These are phyloP conservation scores for Clarias batrachus DNA, from an alignment of 2,113 vertebrate species.

Conservation along the genomic window DNA sequence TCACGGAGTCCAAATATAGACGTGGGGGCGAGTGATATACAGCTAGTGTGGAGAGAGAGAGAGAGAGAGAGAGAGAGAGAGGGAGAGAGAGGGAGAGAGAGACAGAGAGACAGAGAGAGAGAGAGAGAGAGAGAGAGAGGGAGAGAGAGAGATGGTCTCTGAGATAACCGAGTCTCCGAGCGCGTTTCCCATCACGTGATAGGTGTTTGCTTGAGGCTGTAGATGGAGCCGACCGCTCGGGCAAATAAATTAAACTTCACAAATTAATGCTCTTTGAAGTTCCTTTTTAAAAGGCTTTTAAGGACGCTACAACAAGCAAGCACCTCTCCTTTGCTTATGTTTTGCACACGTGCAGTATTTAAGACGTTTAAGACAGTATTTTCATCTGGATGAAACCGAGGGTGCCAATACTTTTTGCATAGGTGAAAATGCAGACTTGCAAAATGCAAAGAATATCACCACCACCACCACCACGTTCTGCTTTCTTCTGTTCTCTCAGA, in stretches of 20 bases:
- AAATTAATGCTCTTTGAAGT: neutral
- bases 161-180: neutral
- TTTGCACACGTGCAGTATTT: neutral
- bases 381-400: neutral
- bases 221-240: neutral
- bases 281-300: neutral
- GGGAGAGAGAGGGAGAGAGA: neutral
- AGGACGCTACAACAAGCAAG: neutral
- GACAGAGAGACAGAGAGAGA: neutral
- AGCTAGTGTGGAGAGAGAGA: neutral
- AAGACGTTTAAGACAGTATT: too few species aligned
- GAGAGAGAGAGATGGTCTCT: neutral
- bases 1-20: neutral
- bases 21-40: neutral
- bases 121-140: neutral
- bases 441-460: too few species aligned
- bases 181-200: neutral
- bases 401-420: neutral
- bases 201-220: neutral
- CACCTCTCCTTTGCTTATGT: neutral
- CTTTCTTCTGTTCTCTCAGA: neutral
- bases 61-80: neutral
- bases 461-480: neutral
- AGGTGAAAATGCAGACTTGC: neutral
- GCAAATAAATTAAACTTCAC: neutral